Evolutionary conservation across 2,113 vertebrate species (phyloP).

Genomic region (Guaruba guarouba): DNA sequence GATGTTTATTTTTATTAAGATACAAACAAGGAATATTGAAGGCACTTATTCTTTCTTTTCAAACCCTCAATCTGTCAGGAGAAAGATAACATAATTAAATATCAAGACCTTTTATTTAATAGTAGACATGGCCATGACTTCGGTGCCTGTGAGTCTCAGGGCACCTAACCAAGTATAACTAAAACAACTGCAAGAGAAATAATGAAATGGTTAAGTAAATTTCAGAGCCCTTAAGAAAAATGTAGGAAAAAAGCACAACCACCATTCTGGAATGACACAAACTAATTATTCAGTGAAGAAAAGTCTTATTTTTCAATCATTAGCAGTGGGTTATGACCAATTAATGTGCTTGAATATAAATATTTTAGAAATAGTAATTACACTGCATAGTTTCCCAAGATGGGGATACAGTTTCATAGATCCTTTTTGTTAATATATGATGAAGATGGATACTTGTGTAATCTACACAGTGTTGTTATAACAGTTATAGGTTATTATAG

Average conservation of each 20-base stretch:
- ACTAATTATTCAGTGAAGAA: neutral
- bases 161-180: neutral
- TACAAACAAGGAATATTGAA: neutral
- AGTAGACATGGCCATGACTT: neutral
- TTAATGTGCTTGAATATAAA: neutral
- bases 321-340: neutral
- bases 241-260: neutral
- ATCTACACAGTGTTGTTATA: neutral
- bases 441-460: neutral
- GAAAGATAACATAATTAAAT: neutral
- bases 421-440: neutral
- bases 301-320: neutral
- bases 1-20: neutral
- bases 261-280: neutral
- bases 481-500: neutral
- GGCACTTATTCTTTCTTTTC: neutral
- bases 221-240: neutral
- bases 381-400: neutral
- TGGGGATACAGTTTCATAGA: neutral
- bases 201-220: neutral
- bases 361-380: neutral
- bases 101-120: neutral
- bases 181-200: neutral
- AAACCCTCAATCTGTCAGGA: neutral
- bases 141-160: neutral